A percentile compares a stretch with the other conserved stretches of the same genome.
These are phyloP conservation scores for Thecocarcelia acutangulata DNA, from an alignment of 2,888 invertebrate species.

Conservation along the genomic window DNA sequence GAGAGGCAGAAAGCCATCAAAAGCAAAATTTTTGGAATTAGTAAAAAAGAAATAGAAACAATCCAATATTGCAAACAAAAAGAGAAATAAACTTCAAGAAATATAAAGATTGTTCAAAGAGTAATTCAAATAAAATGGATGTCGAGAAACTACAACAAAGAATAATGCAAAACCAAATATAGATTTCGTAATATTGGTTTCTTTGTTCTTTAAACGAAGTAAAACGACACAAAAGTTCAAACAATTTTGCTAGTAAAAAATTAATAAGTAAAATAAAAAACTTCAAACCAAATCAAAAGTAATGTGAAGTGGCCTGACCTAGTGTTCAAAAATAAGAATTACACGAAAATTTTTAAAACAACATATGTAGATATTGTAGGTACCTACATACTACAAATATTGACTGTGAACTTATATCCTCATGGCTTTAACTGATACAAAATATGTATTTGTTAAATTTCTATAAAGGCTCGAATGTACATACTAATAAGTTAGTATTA, in stretches of 20 bases:
- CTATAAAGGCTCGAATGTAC: too few relatives aligned
- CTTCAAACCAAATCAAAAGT: not conserved
- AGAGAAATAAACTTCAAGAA: constrained; percentile 55
- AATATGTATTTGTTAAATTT: too few relatives aligned
- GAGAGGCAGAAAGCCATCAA: not conserved
- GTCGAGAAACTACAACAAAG: constrained; percentile 38
- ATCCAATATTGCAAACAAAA: constrained; percentile 7
- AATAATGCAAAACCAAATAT: constrained; percentile 53
- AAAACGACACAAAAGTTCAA: constrained; percentile 55
- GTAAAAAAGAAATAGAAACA: constrained; percentile 23
- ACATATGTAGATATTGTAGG: too few relatives aligned
- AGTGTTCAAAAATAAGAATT: constrained; percentile 21
- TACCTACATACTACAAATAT: too few relatives aligned
- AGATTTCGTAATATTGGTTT: constrained; percentile 66
- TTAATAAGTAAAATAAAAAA: constrained; percentile 3
- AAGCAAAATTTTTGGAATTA: constrained; percentile 1
- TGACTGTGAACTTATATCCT: too few relatives aligned
- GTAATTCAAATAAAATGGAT: constrained; percentile 45
- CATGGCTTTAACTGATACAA: too few relatives aligned
- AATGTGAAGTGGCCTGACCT: not conserved
- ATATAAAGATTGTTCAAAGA: constrained; percentile 37
- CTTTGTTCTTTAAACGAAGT: constrained; percentile 69
- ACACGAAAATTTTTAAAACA: constrained; percentile 20
- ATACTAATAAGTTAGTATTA: too few relatives aligned
- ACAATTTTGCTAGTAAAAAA: constrained; percentile 44